Evolutionary conservation across 64 coral and sea anemone genomes (phyloP), one percentile per base, ranked within the genome.

Genomic region (Montipora capricornis): DNA sequence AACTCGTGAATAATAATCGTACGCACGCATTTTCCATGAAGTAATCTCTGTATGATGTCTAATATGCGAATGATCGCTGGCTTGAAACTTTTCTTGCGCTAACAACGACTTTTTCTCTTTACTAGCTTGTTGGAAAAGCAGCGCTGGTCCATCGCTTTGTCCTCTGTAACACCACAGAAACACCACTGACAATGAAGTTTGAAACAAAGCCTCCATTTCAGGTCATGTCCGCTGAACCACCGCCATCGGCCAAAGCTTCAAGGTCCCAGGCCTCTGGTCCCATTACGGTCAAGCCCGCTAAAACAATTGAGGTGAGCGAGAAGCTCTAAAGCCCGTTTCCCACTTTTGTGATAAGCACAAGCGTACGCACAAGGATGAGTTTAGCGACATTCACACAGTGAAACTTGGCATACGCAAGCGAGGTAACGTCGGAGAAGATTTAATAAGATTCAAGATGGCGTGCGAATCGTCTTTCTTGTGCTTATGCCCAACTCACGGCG

Each of bases 251-350:
- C 60, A 97, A 97, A 59, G 88, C 93, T 15, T 53, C 77, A 19
- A 89, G 84, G 8, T 89, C 95, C 45, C 92, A 91, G 46, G 44
- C 89, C 12, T 47, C 46, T 24, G 89, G 89, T 1, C 74, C 85
- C 44, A 88, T 95, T 15, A 94, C 89, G 49, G 47, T 96, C 62
- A 99, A 99, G 68, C 98, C 98, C 5, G 83, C 87, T 67, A 99
- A 94, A 77, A 99, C 91, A 74, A 51, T 99, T 8, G 88, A 99
- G 95, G 98, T 99, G 80, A 19, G 5, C 14, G 87, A 64, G n/a
- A 6, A 70, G 7, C 20, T 61, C 14, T 46, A 37, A 37, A 37
- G 37, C 37, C 37, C 37, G 37, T 37, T 37, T 37, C 37, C 37
- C 37, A 37, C 37, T 37, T 37, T 1, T 37, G 37, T 37, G 37